Evolutionary conservation across 2,113 vertebrate species (phyloP).

Genomic region (Leptocoma aspasia): DNA sequence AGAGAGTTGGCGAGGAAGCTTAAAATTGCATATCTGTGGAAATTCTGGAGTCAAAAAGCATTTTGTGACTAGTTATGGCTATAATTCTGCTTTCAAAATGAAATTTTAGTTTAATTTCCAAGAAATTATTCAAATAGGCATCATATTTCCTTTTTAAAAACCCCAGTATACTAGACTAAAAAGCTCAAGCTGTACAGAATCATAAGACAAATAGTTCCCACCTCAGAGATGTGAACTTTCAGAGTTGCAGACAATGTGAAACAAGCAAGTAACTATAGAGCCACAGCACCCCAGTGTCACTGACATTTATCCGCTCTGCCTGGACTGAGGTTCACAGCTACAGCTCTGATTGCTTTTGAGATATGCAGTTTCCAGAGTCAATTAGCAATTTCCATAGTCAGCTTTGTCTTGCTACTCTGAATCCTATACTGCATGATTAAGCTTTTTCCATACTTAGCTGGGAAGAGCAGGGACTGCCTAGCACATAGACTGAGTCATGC

Average conservation of each 20-base stretch:
- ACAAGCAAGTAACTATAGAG: not conserved
- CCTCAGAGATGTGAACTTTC: not conserved
- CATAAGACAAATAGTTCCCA: not conserved
- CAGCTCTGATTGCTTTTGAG: conserved; percentile 24
- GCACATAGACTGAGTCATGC: not conserved
- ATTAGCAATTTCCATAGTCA: conserved; percentile 14
- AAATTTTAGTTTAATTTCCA: not conserved
- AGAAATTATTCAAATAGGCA: not conserved
- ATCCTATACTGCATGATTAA: not conserved
- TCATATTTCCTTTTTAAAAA: not conserved
- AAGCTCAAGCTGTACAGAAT: not conserved
- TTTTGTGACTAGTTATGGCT: not conserved
- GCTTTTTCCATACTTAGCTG: conserved; percentile 4
- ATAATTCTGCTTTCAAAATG: not conserved
- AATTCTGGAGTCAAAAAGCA: not conserved
- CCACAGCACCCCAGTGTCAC: not conserved
- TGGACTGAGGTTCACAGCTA: not conserved
- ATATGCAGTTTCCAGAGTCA: not conserved
- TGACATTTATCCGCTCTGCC: not conserved
- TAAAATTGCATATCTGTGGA: not conserved
- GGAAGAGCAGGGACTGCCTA: not conserved
- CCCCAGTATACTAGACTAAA: not conserved
- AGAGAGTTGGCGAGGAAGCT: not conserved
- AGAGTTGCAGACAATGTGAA: not conserved
- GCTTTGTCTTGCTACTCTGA: not conserved